Evolutionary conservation across 2,113 vertebrate species (phyloP).

Genomic region (Spea bombifrons): DNA sequence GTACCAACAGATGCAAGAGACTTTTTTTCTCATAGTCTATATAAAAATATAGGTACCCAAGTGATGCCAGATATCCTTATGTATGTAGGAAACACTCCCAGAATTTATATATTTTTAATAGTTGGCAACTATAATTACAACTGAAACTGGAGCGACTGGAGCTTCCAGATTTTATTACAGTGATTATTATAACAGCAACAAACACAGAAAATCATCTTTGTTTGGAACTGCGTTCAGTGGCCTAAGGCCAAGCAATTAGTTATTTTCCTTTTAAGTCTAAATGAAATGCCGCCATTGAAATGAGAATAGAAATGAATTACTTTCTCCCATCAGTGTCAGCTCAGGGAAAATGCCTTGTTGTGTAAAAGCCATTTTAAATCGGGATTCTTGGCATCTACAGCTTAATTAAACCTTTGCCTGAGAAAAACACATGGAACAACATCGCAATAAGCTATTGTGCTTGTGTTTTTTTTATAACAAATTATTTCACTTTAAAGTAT

Average conservation of each 20-base stretch:
- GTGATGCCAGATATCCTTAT: slow-evolving; percentile 8
- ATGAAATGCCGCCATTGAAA: slow-evolving; percentile 39
- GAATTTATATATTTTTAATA: slow-evolving; percentile 15
- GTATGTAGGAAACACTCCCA: slow-evolving; percentile 23
- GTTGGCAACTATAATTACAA: slow-evolving; percentile 24
- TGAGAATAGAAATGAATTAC: slow-evolving; percentile 45
- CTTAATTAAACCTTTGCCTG: slow-evolving; percentile 37
- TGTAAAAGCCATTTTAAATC: slow-evolving; percentile 43
- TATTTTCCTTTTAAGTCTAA: slow-evolving; percentile 43
- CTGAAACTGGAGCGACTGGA: slow-evolving; percentile 8
- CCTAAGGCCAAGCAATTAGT: slow-evolving; percentile 42
- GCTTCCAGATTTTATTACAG: slow-evolving; percentile 29
- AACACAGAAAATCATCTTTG: slow-evolving; percentile 39
- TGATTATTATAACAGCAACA: slow-evolving; percentile 38
- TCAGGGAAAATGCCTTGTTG: slow-evolving; percentile 17
- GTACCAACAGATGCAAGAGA: too few relatives aligned
- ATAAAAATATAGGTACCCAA: too few relatives aligned
- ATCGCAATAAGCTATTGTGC: slow-evolving; percentile 30
- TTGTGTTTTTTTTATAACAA: slow-evolving; percentile 27
- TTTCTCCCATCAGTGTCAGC: slow-evolving; percentile 32
- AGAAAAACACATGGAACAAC: slow-evolving; percentile 24
- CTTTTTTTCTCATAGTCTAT: too few relatives aligned
- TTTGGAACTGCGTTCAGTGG: slow-evolving; percentile 29
- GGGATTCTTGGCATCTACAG: slow-evolving; percentile 33
- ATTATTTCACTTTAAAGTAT: slow-evolving; percentile 39